Base-by-base conservation (phyloP, 2,113 vertebrate species). In the Panthera leo region DNA sequence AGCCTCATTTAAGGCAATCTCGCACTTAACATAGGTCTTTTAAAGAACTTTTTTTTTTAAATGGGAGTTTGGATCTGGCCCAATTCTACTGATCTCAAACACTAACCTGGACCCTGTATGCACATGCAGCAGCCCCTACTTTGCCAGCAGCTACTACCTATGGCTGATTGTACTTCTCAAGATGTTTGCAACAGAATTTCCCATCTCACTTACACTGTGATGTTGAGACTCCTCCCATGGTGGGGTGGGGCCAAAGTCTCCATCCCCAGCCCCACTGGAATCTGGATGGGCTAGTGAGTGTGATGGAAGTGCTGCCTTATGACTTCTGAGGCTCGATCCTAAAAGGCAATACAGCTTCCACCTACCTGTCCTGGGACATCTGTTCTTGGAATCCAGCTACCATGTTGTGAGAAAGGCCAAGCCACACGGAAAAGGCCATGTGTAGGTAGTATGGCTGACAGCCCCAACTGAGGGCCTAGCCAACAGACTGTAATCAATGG, bases 11-110 rank as follows among this genome's bases (percentile, higher is more conserved):
- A 58, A 93, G 36, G 75, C 31, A 80, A 89, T 45, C 63, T 89
- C 31, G 82, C 12, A 70, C 87, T 86, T 91, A 95, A 94, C 89
- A 71, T 14, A 71, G 51, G 65, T 55, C 61, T 94, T 88, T 75
- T 31, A 93, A 82, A 55, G 8, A 70, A 34, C 7, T 36, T 78
- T 83, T 83, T 71, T 48, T 86, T 21, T 76, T 18, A 8, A 78
- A 45, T 34, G 39, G 1, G 13, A 80, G n/a, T 67, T 86, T 96
- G 80, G 85, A 92, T 79, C 21, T 91, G 80, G n/a, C 23, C 76
- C 51, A 84, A 4, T 36, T 88, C n/a, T 29, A 34, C 34, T 63
- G 58, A 75, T 61, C 67, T 87, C 23, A 84, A 92, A 79, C 9
- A 79, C 18, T 21, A 36, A 61, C 5, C 9, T 3, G n/a, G 34